These are phyloP conservation scores for Montipora capitata DNA, from an alignment of 92 coral and sea anemone species.

Conservation along the genomic window DNA sequence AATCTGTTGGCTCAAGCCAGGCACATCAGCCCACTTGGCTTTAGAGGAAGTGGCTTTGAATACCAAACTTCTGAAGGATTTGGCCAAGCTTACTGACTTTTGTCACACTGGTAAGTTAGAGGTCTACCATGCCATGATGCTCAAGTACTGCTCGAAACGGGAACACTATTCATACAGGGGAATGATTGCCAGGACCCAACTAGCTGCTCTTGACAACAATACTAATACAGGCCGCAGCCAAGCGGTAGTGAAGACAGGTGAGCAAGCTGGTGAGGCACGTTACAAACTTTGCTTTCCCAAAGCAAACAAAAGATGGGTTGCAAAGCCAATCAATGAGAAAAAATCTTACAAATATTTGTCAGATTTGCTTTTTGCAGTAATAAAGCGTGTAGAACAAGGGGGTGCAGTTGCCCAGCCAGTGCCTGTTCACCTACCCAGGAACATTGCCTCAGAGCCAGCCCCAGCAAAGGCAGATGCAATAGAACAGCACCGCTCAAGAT, in stretches of 20 bases:
- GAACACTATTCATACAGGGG: constrained; percentile 67
- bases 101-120: constrained; percentile 75
- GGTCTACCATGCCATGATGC: constrained; percentile 75
- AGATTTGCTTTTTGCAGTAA: constrained; percentile 47
- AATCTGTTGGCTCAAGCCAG: constrained; percentile 68
- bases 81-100: constrained; percentile 71
- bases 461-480: constrained; percentile 43
- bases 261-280: constrained; percentile 26
- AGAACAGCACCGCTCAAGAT: constrained; percentile 48
- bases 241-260: constrained; percentile 53
- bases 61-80: constrained; percentile 64
- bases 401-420: constrained; percentile 15
- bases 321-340: constrained; percentile 49
- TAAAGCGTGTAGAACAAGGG: constrained; percentile 13
- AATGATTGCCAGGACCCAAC: constrained; percentile 68
- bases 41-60: constrained; percentile 70
- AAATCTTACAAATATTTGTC: constrained; percentile 52
- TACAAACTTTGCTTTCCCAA: constrained; percentile 43
- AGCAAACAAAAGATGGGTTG: constrained; percentile 46
- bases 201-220: constrained; percentile 78
- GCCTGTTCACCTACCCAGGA: constrained; percentile 31
- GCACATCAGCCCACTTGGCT: constrained; percentile 59
- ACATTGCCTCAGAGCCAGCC: constrained; percentile 67
- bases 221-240: constrained; percentile 52
- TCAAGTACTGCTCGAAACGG: constrained; percentile 73